Base-by-base conservation (phyloP, 2,113 vertebrate species). In the Porphyrio hochstetteri region DNA sequence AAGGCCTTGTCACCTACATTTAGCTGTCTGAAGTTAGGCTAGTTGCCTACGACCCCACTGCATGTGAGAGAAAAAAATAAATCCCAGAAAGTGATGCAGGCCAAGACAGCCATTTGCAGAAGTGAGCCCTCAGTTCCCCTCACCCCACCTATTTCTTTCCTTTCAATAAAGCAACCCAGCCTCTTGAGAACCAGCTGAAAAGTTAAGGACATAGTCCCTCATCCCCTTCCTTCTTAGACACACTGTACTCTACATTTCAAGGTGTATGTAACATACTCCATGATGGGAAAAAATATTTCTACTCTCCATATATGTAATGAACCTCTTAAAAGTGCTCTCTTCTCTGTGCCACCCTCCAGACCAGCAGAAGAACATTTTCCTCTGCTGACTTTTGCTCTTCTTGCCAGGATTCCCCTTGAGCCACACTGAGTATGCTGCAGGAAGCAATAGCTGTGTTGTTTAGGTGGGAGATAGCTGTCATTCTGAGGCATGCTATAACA, bases 391-490 rank as follows among this genome's bases (percentile, higher is more conserved):
- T 82, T 79, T 70, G 21, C n/a, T 81, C 33, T 84, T 31, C 24
- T 35, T 53, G 33, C 29, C n/a, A 44, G 29, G 38, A 3, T 21
- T 71, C 10, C 28, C 16, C 59, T 19, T 0, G 0, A 11, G 63
- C 38, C 1, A 1, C 0, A 13, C 24, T 20, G 16, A 70, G 52
- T 0, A 0, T 55, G 35, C 29, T 53, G 48, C 0, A 2, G 24
- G 61, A 9, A 56, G 15, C 0, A 1, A 42, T 9, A 35, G 6
- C 46, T 1, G 1, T 40, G 35, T 16, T 53, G 13, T 36, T 82
- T 8, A n/a, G 16, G 52, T 4, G 8, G 55, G 20, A 0, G 1
- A 28, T 23, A 79, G n/a, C n/a, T 84, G 71, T 56, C 52, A 50
- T n/a, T 87, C 50, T 78, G 27, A 74, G 53, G 42, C 57, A 9